Evolutionary conservation across 37 sponge, comb jelly and placozoan species (phyloP), one percentile per base, ranked within the genome.

Genomic region (Corticium candelabrum): DNA sequence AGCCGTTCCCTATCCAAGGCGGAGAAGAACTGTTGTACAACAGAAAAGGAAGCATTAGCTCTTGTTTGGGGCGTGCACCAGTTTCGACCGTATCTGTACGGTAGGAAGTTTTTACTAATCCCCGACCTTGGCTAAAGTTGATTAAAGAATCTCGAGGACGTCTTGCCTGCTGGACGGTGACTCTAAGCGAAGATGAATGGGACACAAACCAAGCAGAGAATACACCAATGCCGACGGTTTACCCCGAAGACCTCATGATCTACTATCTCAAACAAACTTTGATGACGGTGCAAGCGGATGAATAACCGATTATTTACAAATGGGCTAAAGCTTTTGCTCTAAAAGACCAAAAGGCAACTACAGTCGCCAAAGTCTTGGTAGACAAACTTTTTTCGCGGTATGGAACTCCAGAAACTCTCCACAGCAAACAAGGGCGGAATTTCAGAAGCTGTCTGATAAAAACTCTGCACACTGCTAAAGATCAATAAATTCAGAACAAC

Each of bases 81-180:
- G 41, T 81, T 77, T 40, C 41, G 57, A n/a, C 50, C 43, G 11
- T 81, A 81, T 78, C 56, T 78, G 3, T 33, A 37, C 29, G 78
- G 78, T 3, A 38, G 62, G 27, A 34, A 1, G 38, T 81, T 81
- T 41, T 29, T 39, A 29, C 30, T 35, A 3, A 37, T 37, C 3
- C 77, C 82, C 38, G 76, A 77, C 37, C 82, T 77, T 81, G 56
- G n/a, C n/a, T n/a, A n/a, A n/a, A n/a, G n/a, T n/a, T n/a, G n/a
- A n/a, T n/a, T n/a, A n/a, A n/a, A n/a, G n/a, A n/a, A n/a, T n/a
- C n/a, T n/a, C n/a, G n/a, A n/a, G n/a, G n/a, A n/a, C n/a, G n/a
- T n/a, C n/a, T n/a, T n/a, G n/a, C n/a, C n/a, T n/a, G n/a, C n/a
- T n/a, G n/a, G n/a, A n/a, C n/a, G n/a, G n/a, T n/a, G n/a, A n/a